Evolutionary conservation across 1,140 invertebrate species (phyloP).

Genomic region (Caenorhabditis brenneri): DNA sequence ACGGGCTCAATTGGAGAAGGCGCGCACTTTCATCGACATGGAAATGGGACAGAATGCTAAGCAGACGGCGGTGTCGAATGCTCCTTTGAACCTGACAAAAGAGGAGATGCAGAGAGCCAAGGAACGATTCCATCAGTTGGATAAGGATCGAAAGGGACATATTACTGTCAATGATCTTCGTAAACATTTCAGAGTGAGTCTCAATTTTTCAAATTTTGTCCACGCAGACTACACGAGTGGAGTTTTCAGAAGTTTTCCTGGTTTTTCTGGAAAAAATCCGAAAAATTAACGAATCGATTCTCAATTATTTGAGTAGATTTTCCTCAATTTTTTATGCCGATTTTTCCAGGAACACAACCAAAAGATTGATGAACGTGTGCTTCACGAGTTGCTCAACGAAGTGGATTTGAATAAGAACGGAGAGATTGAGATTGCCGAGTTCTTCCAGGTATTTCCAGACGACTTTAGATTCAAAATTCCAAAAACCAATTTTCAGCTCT

Average conservation of each 20-base stretch:
- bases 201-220: too few species aligned
- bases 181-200: constrained; percentile 85
- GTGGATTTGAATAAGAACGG: constrained; percentile 99
- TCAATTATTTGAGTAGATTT: too few species aligned
- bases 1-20: constrained; percentile 80
- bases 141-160: constrained; percentile 93
- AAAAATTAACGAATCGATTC: too few species aligned
- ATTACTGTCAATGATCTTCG: constrained; percentile 96
- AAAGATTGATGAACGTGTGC: constrained; percentile 87
- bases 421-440: constrained; percentile 97
- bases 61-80: constrained; percentile 81
- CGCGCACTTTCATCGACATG: constrained; percentile 82
- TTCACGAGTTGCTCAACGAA: constrained; percentile 95
- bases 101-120: constrained; percentile 92
- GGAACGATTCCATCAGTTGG: constrained; percentile 90
- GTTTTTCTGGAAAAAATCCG: too few species aligned
- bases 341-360: constrained; percentile 85
- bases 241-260: too few species aligned
- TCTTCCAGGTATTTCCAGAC: constrained; percentile 98
- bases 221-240: too few species aligned
- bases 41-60: constrained; percentile 98
- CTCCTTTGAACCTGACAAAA: constrained; percentile 89
- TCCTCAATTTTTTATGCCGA: not conserved
- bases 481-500: constrained; percentile 62
- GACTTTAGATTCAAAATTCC: too few species aligned